These are phyloP conservation scores for Nezara viridula DNA, from an alignment of 2,888 invertebrate species.

Conservation along the genomic window DNA sequence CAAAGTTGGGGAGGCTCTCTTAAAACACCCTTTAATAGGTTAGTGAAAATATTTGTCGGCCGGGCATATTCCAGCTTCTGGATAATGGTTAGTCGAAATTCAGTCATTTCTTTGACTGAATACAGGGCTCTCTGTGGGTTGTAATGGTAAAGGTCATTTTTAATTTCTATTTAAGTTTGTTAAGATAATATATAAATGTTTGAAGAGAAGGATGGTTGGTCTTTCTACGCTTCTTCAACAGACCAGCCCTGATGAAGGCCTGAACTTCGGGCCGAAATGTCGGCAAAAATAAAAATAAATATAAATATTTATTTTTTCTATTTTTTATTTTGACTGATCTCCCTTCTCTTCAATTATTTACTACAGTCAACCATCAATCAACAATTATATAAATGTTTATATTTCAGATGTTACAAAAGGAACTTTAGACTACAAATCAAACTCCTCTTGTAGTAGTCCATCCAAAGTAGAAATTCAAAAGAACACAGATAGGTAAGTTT, in stretches of 20 bases:
- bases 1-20: too few relatives aligned
- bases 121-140: neutral
- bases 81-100: neutral
- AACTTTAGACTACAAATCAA: conserved; percentile 90
- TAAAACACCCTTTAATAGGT: neutral
- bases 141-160: neutral
- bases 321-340: too few relatives aligned
- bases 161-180: neutral
- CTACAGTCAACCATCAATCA: too few relatives aligned
- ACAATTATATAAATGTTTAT: neutral
- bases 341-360: too few relatives aligned
- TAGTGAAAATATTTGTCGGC: neutral
- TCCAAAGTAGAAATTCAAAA: conserved; percentile 77
- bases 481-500: conserved; percentile 71
- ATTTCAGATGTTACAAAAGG: conserved; percentile 88
- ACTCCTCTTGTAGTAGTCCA: conserved; percentile 90
- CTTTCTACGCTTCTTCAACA: too few relatives aligned
- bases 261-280: too few relatives aligned
- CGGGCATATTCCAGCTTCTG: neutral
- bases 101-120: neutral
- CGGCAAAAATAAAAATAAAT: too few relatives aligned
- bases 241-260: too few relatives aligned
- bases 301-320: too few relatives aligned
- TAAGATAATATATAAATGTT: too few relatives aligned
- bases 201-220: too few relatives aligned